phyloP scores from a whole-genome alignment of 2,113 vertebrate species.

The Rhea pennata region DNA sequence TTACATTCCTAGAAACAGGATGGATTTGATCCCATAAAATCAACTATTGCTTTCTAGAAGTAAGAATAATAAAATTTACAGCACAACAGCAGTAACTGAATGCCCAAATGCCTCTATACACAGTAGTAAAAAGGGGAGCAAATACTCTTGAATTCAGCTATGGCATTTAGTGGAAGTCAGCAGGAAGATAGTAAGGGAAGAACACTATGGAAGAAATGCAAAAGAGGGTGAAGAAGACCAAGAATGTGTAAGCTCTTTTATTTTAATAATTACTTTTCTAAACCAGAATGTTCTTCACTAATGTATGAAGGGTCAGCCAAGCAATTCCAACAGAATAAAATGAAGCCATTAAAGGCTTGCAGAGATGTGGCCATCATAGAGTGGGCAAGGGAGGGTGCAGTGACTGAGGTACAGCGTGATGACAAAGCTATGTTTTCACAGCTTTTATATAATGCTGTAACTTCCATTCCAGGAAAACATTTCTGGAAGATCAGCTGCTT shows the following conservation, averaged over 20 bases:
- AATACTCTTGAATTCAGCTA: neutral
- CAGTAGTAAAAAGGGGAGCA: neutral
- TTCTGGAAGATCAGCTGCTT: neutral
- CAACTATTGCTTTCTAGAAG: neutral
- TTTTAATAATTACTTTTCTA: neutral
- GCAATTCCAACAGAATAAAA: conserved; percentile 9
- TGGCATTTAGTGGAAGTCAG: neutral
- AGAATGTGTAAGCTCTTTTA: neutral
- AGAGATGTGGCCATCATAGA: neutral
- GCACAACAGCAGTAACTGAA: neutral
- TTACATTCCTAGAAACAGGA: neutral
- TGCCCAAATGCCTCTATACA: neutral
- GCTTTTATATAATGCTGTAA: neutral
- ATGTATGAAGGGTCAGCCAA: conserved; percentile 19
- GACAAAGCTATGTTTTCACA: neutral
- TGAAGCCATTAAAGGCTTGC: neutral
- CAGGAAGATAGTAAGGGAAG: neutral
- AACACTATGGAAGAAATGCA: neutral
- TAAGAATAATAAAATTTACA: neutral
- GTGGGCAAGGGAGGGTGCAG: neutral
- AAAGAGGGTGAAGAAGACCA: neutral
- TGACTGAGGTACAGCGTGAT: neutral
- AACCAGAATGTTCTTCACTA: neutral
- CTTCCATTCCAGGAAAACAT: neutral
- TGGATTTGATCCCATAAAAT: neutral